Conservation (phyloP, 2,113 vertebrate species). For the Orcinus orca region DNA sequence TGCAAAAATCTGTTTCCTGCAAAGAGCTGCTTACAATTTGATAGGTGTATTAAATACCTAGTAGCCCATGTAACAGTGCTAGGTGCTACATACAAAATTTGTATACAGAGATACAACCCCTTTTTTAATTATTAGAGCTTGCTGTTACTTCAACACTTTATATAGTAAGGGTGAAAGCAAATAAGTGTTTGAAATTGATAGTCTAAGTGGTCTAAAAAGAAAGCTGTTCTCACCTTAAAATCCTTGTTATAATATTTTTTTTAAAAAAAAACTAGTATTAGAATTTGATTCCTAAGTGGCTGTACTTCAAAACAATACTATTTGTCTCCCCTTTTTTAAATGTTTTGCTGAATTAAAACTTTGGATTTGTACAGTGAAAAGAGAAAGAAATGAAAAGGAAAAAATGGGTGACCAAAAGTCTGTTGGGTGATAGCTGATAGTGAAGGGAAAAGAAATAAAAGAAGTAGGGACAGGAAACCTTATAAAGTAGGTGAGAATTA, state of each 20-base stretch:
- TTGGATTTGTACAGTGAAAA: not conserved
- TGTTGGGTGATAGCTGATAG: not conserved
- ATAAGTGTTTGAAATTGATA: not conserved
- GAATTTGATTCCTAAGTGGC: not conserved
- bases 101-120: not conserved
- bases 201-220: not conserved
- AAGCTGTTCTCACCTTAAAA: not conserved
- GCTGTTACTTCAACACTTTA: not conserved
- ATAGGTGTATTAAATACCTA: not conserved
- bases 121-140: not conserved
- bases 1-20: not conserved
- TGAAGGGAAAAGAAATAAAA: not conserved
- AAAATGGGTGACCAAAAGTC: not conserved
- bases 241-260: not conserved
- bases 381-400: not conserved
- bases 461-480: not conserved
- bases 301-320: not conserved
- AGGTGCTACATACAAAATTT: not conserved
- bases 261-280: not conserved
- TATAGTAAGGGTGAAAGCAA: not conserved
- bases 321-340: not conserved
- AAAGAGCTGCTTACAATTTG: not conserved
- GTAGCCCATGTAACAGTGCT: not conserved
- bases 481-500: slow-evolving; percentile 2
- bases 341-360: not conserved